Percentiles rank a stretch among this genome's conserved stretches.
phyloP scores from a whole-genome alignment of 2,888 invertebrate genomes.

The Hyppa rectilinea region DNA sequence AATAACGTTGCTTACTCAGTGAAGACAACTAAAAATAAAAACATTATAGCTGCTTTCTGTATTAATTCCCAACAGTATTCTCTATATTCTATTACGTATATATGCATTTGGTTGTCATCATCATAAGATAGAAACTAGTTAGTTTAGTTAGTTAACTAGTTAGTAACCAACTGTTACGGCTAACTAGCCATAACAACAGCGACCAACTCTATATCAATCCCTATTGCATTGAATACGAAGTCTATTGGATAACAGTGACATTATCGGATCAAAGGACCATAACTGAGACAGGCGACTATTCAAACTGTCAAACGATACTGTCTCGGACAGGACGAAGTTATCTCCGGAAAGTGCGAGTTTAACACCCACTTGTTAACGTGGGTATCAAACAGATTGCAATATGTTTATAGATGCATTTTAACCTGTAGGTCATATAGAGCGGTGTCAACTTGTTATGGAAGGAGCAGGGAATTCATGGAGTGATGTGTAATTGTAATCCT shows the following conservation, averaged over 20 bases:
- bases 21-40: no score
- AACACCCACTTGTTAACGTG: constrained; percentile 49
- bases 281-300: constrained; percentile 41
- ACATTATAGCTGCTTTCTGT: no score
- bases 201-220: background rate
- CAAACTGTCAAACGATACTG: constrained; percentile 49
- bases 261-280: constrained; percentile 30
- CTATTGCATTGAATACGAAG: constrained; percentile 26
- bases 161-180: no score
- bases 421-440: constrained; percentile 20
- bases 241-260: constrained; percentile 32
- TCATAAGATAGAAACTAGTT: no score
- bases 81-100: no score
- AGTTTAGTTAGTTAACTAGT: no score
- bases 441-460: constrained; percentile 8
- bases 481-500: background rate
- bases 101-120: background rate
- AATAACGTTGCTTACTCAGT: no score
- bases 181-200: background rate
- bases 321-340: constrained; percentile 44
- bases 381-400: constrained; percentile 39
- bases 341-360: constrained; percentile 36
- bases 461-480: background rate
- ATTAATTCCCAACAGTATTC: no score
- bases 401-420: constrained; percentile 34